Percentiles rank a stretch among this genome's conserved stretches.
Evolutionary conservation across 2,797 vertebrate species (phyloP).

Genomic region (Nasua narica): DNA sequence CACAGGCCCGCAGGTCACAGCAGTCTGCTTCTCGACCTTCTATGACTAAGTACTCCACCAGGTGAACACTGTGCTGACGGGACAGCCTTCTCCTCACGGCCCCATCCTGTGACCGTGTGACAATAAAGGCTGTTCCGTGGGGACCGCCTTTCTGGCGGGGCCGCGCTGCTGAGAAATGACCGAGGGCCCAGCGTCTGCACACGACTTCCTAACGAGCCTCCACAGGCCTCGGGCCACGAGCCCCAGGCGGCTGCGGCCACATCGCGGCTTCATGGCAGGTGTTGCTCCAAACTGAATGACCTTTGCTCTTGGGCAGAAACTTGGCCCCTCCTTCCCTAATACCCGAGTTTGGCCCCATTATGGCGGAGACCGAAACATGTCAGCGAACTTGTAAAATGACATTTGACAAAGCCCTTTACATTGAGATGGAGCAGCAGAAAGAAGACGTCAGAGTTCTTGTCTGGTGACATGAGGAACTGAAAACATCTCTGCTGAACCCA

Average conservation of each 20-base stretch:
- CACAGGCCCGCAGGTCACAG: neutral
- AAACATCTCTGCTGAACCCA: neutral
- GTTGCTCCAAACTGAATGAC: conserved; percentile 21
- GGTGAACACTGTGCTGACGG: neutral
- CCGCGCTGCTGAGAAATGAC: neutral
- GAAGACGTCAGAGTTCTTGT: neutral
- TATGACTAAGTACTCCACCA: neutral
- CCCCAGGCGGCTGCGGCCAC: neutral
- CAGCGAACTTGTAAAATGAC: neutral
- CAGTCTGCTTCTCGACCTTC: neutral
- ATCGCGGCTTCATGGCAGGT: neutral
- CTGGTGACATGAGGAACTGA: conserved; percentile 40
- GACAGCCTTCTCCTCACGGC: neutral
- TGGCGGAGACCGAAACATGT: neutral
- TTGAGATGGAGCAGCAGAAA: neutral
- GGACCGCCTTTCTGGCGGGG: neutral
- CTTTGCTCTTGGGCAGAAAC: conserved; percentile 5
- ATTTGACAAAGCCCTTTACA: neutral
- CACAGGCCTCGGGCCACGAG: neutral
- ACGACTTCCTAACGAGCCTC: neutral
- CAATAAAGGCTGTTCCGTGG: neutral
- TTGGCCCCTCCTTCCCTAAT: neutral
- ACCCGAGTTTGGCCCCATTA: neutral
- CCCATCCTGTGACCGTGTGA: neutral
- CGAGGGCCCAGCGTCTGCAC: neutral